These are phyloP conservation scores for Rana temporaria DNA, from an alignment of 2,113 vertebrate genomes.

Conservation along the genomic window DNA sequence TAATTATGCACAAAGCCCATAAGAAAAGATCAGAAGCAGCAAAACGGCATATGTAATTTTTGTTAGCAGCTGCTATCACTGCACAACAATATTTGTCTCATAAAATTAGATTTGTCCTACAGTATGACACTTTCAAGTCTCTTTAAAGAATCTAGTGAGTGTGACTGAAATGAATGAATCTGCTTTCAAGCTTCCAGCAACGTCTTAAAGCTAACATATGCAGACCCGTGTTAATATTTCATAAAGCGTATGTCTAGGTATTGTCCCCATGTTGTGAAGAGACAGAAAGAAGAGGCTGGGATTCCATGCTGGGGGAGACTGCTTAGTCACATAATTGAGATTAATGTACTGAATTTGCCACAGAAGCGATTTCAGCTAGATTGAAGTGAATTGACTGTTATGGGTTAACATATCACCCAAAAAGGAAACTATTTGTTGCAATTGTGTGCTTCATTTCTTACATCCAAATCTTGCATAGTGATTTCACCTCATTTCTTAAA, in stretches of 20 bases:
- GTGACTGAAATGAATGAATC: slow-evolving; percentile 45
- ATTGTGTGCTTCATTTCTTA: too few relatives aligned
- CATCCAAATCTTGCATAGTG: too few relatives aligned
- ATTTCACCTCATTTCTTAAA: too few relatives aligned
- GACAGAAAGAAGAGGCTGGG: slow-evolving; percentile 8
- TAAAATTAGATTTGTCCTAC: slow-evolving; percentile 56
- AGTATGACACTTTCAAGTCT: slow-evolving; percentile 54
- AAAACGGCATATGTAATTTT: slow-evolving; percentile 54
- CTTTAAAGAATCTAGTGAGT: slow-evolving; percentile 49
- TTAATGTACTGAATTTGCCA: too few relatives aligned
- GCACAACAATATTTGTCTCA: slow-evolving; percentile 56
- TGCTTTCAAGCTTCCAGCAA: slow-evolving; percentile 52
- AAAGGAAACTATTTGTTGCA: too few relatives aligned
- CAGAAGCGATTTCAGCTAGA: too few relatives aligned
- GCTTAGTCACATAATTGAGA: slow-evolving; percentile 1
- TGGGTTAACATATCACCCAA: too few relatives aligned
- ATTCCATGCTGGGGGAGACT: slow-evolving; percentile 35
- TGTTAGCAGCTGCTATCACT: slow-evolving; percentile 56
- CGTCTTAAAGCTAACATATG: slow-evolving; percentile 55
- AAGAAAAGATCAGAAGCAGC: slow-evolving; percentile 49
- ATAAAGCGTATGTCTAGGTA: slow-evolving; percentile 52
- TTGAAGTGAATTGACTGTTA: too few relatives aligned
- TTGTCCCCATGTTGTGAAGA: slow-evolving; percentile 18
- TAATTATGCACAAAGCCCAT: slow-evolving; percentile 47
- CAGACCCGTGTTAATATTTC: slow-evolving; percentile 52